Base-by-base conservation (phyloP, 2,113 vertebrate genomes). In the Cyprinodon brontotheroides region DNA sequence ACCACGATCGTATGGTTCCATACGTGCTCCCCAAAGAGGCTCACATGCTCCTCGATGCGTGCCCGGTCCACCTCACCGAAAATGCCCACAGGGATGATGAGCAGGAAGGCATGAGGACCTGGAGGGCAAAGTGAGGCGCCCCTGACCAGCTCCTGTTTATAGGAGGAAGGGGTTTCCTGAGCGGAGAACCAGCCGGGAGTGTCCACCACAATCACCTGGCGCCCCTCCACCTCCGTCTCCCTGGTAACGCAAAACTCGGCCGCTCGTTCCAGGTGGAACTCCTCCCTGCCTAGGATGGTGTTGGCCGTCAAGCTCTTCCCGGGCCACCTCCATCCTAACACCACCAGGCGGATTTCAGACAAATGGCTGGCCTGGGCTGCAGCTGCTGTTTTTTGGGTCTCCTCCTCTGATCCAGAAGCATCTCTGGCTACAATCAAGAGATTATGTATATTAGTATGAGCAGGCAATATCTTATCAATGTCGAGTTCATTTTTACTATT, bases 291-390 rank as follows among this genome's bases (percentile, higher is more conserved):
- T 2, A 95, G 76, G 83, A 95, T 95, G 67, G 94, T 94, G 88
- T 95, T 95, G 15, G 90, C 94, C 0, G 94, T 94, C 68, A 95
- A 80, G 84, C 94, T 95, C 83, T 95, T 95, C 41, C 94, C 94
- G 0, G 94, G 94, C 94, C 94, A 95, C 74, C 94, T 92, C 94
- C 94, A 95, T 48, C 94, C 94, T 61, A 95, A 65, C 50, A 94
- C 74, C 68, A 95, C 91, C 75, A 95, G 82, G 0, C 94, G 91
- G 1, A 95, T 5, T 60, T 94, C 93, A 1, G 88, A 63, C 48
- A 94, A 82, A 41, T 37, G 82, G 67, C 66, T 88, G 8, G 81
- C 76, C 15, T 71, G 71, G 36, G 86, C 74, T 3, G 80, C 83
- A 9, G 83, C 79, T 3, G 41, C 78, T 0, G 70, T 50, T 39